phyloP scores from a whole-genome alignment of 2,888 invertebrate species.

The Tanypteryx hageni region DNA sequence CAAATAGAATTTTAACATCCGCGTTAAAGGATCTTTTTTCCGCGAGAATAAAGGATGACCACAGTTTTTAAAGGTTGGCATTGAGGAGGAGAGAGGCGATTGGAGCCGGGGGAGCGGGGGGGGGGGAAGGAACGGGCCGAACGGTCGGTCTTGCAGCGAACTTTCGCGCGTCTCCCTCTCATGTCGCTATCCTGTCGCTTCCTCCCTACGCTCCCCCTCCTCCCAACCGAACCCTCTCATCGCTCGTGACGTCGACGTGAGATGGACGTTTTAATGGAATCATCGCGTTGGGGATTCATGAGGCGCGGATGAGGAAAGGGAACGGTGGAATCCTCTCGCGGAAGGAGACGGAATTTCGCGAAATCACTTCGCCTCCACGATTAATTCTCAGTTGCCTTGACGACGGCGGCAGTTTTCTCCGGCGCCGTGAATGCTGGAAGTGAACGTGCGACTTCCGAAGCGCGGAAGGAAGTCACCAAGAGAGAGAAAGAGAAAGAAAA shows the following conservation, averaged over 20 bases:
- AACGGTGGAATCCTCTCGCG: too few species aligned
- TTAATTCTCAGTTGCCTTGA: not conserved
- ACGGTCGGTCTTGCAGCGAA: not conserved
- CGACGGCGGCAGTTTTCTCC: not conserved
- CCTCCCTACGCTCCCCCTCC: too few species aligned
- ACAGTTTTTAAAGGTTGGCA: not conserved
- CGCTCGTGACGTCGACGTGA: too few species aligned
- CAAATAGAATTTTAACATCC: too few species aligned
- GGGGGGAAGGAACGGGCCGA: not conserved
- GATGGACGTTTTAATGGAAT: not conserved
- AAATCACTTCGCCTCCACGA: too few species aligned
- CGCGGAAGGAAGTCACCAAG: too few species aligned
- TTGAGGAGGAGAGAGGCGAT: not conserved
- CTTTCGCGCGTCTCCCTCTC: not conserved
- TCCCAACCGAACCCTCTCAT: too few species aligned
- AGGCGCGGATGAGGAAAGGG: not conserved
- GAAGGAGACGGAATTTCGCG: too few species aligned
- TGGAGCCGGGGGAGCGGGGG: not conserved
- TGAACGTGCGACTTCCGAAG: not conserved
- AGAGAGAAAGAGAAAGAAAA: too few species aligned
- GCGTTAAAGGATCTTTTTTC: too few species aligned
- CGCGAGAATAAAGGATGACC: too few species aligned
- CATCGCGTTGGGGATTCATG: slow-evolving; percentile 33
- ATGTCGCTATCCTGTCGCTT: not conserved
- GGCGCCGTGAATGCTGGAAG: not conserved